Conservation (phyloP, 2,888 invertebrate genomes). For the Eledona agricola region DNA sequence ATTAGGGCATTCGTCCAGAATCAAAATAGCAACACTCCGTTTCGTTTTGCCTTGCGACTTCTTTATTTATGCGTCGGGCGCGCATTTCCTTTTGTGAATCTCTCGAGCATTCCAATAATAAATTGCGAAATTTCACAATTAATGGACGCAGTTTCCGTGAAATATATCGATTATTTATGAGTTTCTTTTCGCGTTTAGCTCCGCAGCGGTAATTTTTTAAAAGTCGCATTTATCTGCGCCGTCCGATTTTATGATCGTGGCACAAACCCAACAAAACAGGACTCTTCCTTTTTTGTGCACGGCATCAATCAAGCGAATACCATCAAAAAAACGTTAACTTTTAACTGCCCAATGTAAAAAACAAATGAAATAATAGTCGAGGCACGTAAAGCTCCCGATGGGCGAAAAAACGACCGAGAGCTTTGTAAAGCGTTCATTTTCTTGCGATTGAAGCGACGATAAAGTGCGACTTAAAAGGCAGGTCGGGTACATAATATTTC, state of each 20-base stretch:
- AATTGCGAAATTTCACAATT: constrained; percentile 48
- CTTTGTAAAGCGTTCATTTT: constrained; percentile 19
- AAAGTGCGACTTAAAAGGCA: constrained; percentile 15
- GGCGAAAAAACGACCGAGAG: constrained; percentile 11
- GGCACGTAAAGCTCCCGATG: constrained; percentile 16
- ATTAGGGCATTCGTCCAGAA: too few species aligned
- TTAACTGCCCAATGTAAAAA: constrained; percentile 2
- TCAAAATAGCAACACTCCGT: too few species aligned
- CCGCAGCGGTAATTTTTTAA: constrained; percentile 33
- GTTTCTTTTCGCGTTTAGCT: constrained; percentile 41
- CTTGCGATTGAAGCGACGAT: constrained; percentile 14
- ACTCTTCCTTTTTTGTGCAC: constrained; percentile 23
- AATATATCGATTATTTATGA: constrained; percentile 50
- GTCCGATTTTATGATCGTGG: constrained; percentile 32
- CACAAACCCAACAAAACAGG: constrained; percentile 26
- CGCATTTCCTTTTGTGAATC: constrained; percentile 21
- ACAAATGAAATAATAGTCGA: constrained; percentile 8
- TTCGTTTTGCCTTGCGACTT: too few species aligned
- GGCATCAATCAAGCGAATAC: constrained; percentile 26
- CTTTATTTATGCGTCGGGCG: neutral
- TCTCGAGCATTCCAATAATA: constrained; percentile 40
- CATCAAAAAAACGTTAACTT: neutral
- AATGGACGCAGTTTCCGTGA: constrained; percentile 50
- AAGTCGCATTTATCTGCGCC: constrained; percentile 21
- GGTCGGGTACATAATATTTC: constrained; percentile 10